Evolutionary conservation across 1,140 invertebrate genomes (phyloP).

Genomic region (Drosophila bifasciata): DNA sequence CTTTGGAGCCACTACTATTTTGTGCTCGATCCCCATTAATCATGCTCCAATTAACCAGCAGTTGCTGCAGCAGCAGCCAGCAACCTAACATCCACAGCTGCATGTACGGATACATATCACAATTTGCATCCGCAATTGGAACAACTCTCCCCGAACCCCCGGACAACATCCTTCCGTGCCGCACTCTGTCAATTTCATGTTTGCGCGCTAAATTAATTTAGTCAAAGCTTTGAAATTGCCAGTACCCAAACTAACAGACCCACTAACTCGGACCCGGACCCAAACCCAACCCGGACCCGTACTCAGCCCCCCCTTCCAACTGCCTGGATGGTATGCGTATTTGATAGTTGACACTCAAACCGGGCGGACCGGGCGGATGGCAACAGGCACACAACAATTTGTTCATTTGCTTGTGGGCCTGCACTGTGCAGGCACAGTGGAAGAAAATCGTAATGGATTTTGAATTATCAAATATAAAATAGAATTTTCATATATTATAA

Average conservation of each 20-base stretch:
- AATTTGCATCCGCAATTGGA: conserved; percentile 25
- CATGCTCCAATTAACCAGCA: conserved; percentile 57
- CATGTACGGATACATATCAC: conserved; percentile 19
- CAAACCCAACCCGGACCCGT: conserved; percentile 3
- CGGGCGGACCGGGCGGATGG: conserved; percentile 8
- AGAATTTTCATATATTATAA: too few relatives aligned
- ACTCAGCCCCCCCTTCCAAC: conserved; percentile 4
- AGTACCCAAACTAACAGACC: conserved; percentile 32
- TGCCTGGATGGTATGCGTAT: conserved; percentile 33
- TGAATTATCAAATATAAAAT: too few relatives aligned
- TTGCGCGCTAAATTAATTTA: conserved; percentile 80
- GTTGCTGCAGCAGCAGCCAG: conserved; percentile 20
- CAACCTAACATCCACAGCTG: conserved; percentile 15
- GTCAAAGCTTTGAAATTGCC: conserved; percentile 64
- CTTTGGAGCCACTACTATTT: conserved; percentile 47
- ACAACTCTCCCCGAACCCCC: conserved; percentile 1
- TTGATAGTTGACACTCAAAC: conserved; percentile 49
- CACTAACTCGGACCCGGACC: conserved; percentile 17
- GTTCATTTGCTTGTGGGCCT: conserved; percentile 31
- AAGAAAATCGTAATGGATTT: too few relatives aligned
- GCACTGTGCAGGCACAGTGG: conserved; percentile 34
- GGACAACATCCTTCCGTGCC: conserved; percentile 1
- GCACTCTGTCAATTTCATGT: conserved; percentile 67
- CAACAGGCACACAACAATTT: conserved; percentile 48
- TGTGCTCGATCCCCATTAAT: conserved; percentile 48